Conservation (phyloP, 1,140 invertebrate genomes). For the Temnothorax longispinosus region DNA sequence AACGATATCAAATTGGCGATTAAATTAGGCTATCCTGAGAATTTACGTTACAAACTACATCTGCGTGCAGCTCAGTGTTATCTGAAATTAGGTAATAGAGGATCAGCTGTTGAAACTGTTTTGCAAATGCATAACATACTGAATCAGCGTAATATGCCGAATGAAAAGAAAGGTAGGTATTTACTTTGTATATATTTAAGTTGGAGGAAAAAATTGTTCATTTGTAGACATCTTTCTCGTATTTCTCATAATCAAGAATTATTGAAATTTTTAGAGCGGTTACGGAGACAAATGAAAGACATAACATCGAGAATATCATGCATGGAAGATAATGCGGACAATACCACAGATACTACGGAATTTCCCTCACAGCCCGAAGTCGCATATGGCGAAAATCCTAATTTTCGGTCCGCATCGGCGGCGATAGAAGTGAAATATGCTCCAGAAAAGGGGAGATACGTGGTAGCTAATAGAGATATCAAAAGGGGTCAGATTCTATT, state of each 20-base stretch:
- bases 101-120: constrained; percentile 75
- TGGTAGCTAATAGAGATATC: constrained; percentile 86
- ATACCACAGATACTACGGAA: not conserved
- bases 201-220: not conserved
- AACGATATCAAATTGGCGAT: constrained; percentile 82
- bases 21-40: constrained; percentile 79
- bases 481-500: constrained; percentile 89
- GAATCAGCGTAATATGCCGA: constrained; percentile 64
- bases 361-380: constrained; percentile 56
- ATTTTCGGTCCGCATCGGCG: constrained; percentile 79
- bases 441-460: constrained; percentile 85
- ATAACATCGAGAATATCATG: not conserved
- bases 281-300: constrained; percentile 60
- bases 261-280: constrained; percentile 53
- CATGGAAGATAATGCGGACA: not conserved
- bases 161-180: constrained; percentile 76
- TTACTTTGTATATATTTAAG: constrained; percentile 14
- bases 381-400: constrained; percentile 75
- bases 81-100: constrained; percentile 75
- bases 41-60: constrained; percentile 82
- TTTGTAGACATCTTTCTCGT: not conserved
- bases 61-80: constrained; percentile 80
- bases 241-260: constrained; percentile 16
- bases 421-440: constrained; percentile 78
- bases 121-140: constrained; percentile 71